Evolutionary conservation across 2,797 vertebrate genomes (phyloP), one percentile per base, ranked within the genome.

Genomic region (Myotis planiceps): DNA sequence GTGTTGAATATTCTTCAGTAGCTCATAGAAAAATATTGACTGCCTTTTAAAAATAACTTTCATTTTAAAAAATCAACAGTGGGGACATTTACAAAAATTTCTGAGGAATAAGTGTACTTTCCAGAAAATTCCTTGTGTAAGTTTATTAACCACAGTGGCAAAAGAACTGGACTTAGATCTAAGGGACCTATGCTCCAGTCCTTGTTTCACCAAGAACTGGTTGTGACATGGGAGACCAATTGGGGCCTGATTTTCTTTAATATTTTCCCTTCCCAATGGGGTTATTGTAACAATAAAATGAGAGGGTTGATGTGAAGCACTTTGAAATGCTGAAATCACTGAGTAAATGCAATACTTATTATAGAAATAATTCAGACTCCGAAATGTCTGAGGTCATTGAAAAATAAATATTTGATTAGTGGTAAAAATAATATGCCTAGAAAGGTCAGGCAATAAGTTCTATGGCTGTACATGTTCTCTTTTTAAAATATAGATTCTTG

Each of bases 401-500:
- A 88, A 94, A 93, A 55, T 13, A 84, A 96, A 49, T 55, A 68
- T 74, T 84, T 72, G 27, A 68, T 94, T 84, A 42, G 45, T n/a
- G 81, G 29, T 92, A 39, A 90, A 78, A 55, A 81, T 82, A 49
- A 15, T 81, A 53, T 60, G 45, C 47, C 53, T 55, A 2, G 34
- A 55, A 91, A 83, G 27, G 23, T 75, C 74, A 92, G 34, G 42
- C 37, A 23, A 1, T 60, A 69, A 53, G 10, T 80, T 85, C 78
- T 53, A 13, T 6, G 8, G 16, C 32, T 71, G 8, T 25, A 29
- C 10, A 29, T 3, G 1, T 74, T 80, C 32, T 18, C 37, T 6
- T 45, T 76, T 92, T 58, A 83, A 94, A 91, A 51, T 83, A 87
- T 0, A 55, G 42, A 16, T 85, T 92, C 13, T 39, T 76, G 34